Conservation (phyloP, 2,888 invertebrate genomes). For the Agonopterix subpropinquella region DNA sequence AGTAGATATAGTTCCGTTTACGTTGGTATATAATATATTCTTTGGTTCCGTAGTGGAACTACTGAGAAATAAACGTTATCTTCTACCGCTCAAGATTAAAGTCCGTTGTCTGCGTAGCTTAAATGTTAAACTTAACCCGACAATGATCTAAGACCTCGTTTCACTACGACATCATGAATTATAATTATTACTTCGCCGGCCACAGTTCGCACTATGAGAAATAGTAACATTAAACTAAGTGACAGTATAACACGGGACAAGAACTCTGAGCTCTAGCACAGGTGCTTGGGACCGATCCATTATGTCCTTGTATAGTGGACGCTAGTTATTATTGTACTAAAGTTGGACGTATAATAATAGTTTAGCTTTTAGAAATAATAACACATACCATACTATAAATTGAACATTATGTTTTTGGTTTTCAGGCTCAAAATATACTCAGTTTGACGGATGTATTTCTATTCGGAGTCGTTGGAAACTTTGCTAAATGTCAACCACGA, state of each 20-base stretch:
- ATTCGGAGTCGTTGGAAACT: background rate
- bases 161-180: too few relatives aligned
- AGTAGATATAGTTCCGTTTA: too few relatives aligned
- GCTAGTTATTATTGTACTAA: background rate
- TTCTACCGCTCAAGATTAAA: too few relatives aligned
- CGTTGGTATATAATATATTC: too few relatives aligned
- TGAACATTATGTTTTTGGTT: background rate
- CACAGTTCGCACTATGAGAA: conserved; percentile 1
- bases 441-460: background rate
- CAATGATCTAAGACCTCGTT: too few relatives aligned
- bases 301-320: conserved; percentile 1
- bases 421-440: background rate
- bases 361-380: background rate
- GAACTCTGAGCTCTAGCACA: conserved; percentile 3
- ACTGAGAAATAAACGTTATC: too few relatives aligned
- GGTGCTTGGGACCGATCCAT: conserved; percentile 6
- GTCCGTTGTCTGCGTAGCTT: too few relatives aligned
- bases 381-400: background rate
- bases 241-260: conserved; percentile 8
- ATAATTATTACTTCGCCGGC: too few relatives aligned
- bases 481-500: background rate
- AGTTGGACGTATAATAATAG: background rate
- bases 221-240: conserved; percentile 7
- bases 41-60: too few relatives aligned
- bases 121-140: too few relatives aligned